Conservation (phyloP, 2,797 vertebrate species). For the Scolopax bukidnonensis region DNA sequence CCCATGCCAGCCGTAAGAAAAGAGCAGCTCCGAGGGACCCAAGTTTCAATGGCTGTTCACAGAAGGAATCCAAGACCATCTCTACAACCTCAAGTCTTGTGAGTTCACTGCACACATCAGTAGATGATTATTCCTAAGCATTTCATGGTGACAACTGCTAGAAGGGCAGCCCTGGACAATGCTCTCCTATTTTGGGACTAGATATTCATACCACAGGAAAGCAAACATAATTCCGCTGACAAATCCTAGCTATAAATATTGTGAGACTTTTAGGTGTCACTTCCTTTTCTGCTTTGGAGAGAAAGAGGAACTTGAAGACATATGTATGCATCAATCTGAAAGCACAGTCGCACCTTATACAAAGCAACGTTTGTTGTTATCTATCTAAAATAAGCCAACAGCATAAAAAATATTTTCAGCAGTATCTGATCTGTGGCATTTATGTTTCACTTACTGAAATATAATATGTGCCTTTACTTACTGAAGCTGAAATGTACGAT, state of each 20-base stretch:
- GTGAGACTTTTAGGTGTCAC: not conserved
- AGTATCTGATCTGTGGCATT: not conserved
- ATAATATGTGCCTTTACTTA: not conserved
- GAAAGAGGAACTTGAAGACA: not conserved
- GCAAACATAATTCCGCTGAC: not conserved
- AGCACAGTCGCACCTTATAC: not conserved
- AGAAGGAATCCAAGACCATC: conserved; percentile 61
- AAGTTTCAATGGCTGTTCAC: conserved; percentile 69
- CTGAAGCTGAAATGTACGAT: not conserved
- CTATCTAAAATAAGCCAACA: not conserved
- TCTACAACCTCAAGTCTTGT: conserved; percentile 76
- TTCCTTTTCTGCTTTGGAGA: not conserved
- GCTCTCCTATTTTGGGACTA: not conserved
- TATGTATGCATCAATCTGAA: not conserved
- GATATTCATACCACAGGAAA: not conserved
- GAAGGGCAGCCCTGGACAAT: not conserved
- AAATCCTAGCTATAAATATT: not conserved
- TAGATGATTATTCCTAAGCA: conserved; percentile 76
- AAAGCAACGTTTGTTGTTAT: not conserved
- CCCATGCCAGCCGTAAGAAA: conserved; percentile 75
- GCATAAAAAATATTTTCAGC: not conserved
- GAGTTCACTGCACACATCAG: conserved; percentile 70
- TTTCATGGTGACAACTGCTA: not conserved
- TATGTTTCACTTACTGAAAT: not conserved
- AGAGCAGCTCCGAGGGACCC: conserved; percentile 71